These are phyloP conservation scores for Myioborus melanocephalus DNA, from an alignment of 2,797 vertebrate species.

Conservation along the genomic window DNA sequence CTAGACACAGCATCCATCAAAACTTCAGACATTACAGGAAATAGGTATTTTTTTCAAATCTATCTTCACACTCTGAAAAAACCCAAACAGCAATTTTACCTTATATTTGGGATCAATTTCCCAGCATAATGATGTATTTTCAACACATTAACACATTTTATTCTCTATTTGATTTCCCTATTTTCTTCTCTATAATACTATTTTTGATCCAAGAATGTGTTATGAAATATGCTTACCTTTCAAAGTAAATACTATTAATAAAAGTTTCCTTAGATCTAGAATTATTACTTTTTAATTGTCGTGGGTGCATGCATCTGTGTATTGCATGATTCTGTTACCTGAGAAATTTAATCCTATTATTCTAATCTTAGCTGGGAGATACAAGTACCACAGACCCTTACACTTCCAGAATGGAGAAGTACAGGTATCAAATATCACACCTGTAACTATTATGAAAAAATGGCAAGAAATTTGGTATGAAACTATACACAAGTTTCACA, in stretches of 20 bases:
- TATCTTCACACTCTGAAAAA: not conserved
- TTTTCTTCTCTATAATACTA: not conserved
- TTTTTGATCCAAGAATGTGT: not conserved
- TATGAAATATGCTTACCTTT: not conserved
- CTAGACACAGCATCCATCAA: not conserved
- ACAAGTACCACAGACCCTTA: not conserved
- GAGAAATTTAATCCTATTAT: not conserved
- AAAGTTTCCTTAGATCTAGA: not conserved
- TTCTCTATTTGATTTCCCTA: not conserved
- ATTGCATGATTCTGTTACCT: not conserved
- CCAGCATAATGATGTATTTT: fast-evolving
- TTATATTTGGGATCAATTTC: not conserved
- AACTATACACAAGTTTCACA: not conserved
- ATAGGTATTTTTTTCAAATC: not conserved
- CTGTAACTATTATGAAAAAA: not conserved
- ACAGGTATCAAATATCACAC: not conserved
- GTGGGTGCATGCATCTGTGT: fast-evolving
- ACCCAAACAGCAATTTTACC: not conserved
- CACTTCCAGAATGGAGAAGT: not conserved
- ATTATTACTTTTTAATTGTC: not conserved
- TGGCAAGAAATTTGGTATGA: not conserved
- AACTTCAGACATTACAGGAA: not conserved
- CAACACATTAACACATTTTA: not conserved
- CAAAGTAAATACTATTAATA: not conserved
- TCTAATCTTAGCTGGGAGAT: not conserved